These are phyloP conservation scores for Diadegma fenestrale DNA, from an alignment of 2,888 invertebrate genomes.

Conservation along the genomic window DNA sequence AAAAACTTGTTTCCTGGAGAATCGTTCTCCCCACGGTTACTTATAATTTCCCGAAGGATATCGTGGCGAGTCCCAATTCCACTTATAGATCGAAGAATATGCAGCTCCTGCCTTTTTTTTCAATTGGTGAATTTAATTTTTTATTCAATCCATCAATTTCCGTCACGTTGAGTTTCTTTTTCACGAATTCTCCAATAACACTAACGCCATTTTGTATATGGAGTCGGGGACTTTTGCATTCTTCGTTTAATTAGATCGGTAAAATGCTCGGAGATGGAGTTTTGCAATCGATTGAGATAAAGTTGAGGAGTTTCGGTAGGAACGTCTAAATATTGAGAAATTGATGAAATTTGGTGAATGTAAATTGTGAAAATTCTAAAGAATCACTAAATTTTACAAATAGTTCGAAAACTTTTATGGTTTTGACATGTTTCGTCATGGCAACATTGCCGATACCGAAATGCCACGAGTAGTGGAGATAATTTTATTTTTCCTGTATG, in stretches of 20 bases:
- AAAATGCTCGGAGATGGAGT: not conserved
- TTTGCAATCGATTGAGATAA: not conserved
- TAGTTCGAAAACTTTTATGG: no score
- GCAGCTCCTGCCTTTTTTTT: conserved; percentile 11
- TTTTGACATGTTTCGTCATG: no score
- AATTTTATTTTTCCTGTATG: conserved; percentile 38
- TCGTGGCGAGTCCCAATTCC: conserved; percentile 27
- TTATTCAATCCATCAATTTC: conserved; percentile 24
- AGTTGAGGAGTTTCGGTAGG: not conserved
- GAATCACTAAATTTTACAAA: no score
- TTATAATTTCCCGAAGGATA: conserved; percentile 65
- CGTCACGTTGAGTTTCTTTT: not conserved
- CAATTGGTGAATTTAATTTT: conserved; percentile 3
- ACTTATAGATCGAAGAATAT: conserved; percentile 13
- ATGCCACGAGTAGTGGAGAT: no score
- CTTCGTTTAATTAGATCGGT: not conserved
- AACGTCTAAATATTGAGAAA: no score
- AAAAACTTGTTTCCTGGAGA: conserved; percentile 16
- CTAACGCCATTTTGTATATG: not conserved
- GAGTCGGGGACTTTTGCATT: not conserved
- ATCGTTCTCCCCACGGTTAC: conserved; percentile 36
- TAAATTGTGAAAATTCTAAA: no score
- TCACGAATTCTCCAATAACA: not conserved
- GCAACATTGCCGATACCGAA: no score
- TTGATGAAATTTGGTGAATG: no score